Conservation (phyloP, 1,140 invertebrate genomes). For the Scaptomyza graminum region DNA sequence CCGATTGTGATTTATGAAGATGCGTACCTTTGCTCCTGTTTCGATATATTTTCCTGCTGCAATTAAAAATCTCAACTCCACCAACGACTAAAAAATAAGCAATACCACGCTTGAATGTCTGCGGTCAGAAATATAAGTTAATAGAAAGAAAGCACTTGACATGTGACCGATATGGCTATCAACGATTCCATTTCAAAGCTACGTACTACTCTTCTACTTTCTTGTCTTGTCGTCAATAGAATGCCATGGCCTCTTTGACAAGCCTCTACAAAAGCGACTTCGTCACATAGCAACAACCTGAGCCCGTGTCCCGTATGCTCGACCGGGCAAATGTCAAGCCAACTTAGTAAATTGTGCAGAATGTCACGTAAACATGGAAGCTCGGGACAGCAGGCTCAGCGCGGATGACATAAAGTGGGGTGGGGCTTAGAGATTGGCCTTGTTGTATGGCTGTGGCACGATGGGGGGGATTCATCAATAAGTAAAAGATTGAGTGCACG, state of each 20-base stretch:
- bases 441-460: slow-evolving; percentile 59
- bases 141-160: slow-evolving; percentile 62
- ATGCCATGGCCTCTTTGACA: slow-evolving; percentile 28
- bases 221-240: slow-evolving; percentile 8
- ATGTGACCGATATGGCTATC: slow-evolving; percentile 72
- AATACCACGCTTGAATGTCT: not conserved
- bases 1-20: slow-evolving; percentile 1
- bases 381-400: slow-evolving; percentile 22
- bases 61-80: not conserved
- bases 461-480: slow-evolving; percentile 19
- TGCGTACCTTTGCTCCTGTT: not conserved
- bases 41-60: not conserved
- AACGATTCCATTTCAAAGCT: slow-evolving; percentile 72
- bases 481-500: slow-evolving; percentile 11
- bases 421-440: slow-evolving; percentile 54
- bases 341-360: slow-evolving; percentile 64
- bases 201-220: slow-evolving; percentile 9
- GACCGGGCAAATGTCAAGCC: slow-evolving; percentile 44
- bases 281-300: slow-evolving; percentile 16
- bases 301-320: not conserved
- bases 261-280: slow-evolving; percentile 11
- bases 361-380: slow-evolving; percentile 67
- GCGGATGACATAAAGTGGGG: not conserved
- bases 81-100: not conserved
- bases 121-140: slow-evolving; percentile 7